Base-by-base conservation (phyloP, 2,113 vertebrate species). In the Labeo rohita region DNA sequence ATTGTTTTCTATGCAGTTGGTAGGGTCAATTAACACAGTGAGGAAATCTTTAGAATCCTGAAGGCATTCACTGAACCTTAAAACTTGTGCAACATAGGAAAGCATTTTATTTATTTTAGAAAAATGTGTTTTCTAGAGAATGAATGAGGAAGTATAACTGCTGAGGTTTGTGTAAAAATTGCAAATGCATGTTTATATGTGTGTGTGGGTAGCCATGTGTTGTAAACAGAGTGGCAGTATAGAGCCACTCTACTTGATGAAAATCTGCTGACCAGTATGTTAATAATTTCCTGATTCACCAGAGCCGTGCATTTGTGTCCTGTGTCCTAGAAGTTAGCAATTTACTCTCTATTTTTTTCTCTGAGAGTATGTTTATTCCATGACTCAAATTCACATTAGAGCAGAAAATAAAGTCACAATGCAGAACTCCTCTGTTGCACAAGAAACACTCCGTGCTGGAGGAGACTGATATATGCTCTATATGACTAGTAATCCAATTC, bases 101-200 rank as follows among this genome's bases (percentile, higher is more conserved):
- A 73, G 18, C 39, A n/a, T 45, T 73, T 73, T 45, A 45, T 45
- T 73, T 11, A 73, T 45, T 73, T 43, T 0, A 3, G 1, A 73
- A 45, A 11, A 39, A 16, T 7, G 8, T 9, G 28, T 2, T 21
- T 45, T 72, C 8, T 72, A 43, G 8, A 11, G 70, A 45, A 8
- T 45, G 18, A 73, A 73, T 73, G 9, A 73, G 70, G 70, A 73
- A 73, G 34, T 10, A 45, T 11, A 45, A 45, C 18, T 73, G 70
- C 70, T 73, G 70, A 73, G 39, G 70, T 73, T 45, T 73, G 39
- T 45, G 39, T 73, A 73, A 73, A 73, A 45, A 39, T 45, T 45
- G 70, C 68, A 72, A 36, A 72, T 43, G 68, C 2, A 0, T 73
- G 70, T 73, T 73, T 66, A 66, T 34, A 34, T 73, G 9, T 34